Conservation (phyloP, 2,797 vertebrate species). For the Sarcophilus harrisii region DNA sequence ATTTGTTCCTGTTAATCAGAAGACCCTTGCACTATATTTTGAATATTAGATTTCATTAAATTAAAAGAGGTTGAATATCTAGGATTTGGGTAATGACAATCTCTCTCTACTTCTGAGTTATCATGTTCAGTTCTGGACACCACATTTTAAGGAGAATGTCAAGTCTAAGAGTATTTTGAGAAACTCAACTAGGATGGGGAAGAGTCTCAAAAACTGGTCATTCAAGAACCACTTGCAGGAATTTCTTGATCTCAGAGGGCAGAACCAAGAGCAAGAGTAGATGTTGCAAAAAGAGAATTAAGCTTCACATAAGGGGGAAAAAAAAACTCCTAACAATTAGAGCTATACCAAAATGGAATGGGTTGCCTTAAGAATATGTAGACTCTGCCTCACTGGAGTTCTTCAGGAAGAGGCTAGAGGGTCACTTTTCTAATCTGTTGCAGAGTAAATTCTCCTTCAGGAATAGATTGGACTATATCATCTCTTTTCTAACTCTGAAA, state of each 20-base stretch:
- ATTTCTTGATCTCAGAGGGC: not conserved
- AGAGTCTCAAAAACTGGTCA: not conserved
- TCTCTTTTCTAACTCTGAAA: not conserved
- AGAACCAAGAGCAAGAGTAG: not conserved
- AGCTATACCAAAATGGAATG: not conserved
- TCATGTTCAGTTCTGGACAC: not conserved
- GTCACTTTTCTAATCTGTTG: not conserved
- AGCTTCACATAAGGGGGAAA: not conserved
- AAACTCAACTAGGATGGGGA: not conserved
- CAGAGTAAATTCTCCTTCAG: not conserved
- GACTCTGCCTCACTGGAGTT: not conserved
- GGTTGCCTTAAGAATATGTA: not conserved
- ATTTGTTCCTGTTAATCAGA: slow-evolving; percentile 26
- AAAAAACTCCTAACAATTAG: not conserved
- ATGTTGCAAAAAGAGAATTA: not conserved
- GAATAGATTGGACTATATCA: not conserved
- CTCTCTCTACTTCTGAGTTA: not conserved
- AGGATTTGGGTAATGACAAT: not conserved
- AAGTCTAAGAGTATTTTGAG: not conserved
- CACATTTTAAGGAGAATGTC: not conserved
- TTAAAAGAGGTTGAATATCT: not conserved
- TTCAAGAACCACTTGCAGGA: not conserved
- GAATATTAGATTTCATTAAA: not conserved
- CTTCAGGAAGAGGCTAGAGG: not conserved
- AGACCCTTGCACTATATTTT: slow-evolving; percentile 22